phyloP scores from a whole-genome alignment of 2,113 vertebrate species.

The Telmatochromis bifrenatus region DNA sequence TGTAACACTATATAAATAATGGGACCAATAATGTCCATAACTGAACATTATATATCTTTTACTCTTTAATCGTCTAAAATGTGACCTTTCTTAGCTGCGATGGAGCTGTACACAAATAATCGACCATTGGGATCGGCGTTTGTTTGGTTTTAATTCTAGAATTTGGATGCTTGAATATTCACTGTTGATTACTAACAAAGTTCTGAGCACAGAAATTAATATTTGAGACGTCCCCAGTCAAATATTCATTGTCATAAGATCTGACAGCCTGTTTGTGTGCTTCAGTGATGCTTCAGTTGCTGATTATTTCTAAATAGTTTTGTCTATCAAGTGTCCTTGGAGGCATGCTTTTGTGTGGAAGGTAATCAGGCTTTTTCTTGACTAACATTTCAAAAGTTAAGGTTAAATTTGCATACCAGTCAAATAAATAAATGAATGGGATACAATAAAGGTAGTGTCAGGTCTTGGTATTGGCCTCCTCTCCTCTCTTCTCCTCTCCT shows the following conservation, averaged over 20 bases:
- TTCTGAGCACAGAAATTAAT: background rate
- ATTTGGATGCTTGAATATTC: background rate
- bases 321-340: background rate
- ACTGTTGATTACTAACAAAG: background rate
- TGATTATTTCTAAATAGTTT: background rate
- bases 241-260: background rate
- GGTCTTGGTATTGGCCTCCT: background rate
- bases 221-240: background rate
- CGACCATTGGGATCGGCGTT: background rate
- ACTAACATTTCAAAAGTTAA: background rate
- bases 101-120: background rate
- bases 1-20: background rate
- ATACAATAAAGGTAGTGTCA: background rate
- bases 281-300: background rate
- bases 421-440: background rate
- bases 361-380: background rate
- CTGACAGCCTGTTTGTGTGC: background rate
- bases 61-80: background rate
- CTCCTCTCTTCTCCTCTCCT: background rate
- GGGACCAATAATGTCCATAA: background rate
- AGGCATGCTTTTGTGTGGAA: background rate
- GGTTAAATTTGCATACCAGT: background rate
- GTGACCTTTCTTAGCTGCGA: background rate
- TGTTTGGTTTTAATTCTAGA: background rate
- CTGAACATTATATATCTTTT: background rate